Conservation (phyloP, 2,113 vertebrate species). For the Castor canadensis region DNA sequence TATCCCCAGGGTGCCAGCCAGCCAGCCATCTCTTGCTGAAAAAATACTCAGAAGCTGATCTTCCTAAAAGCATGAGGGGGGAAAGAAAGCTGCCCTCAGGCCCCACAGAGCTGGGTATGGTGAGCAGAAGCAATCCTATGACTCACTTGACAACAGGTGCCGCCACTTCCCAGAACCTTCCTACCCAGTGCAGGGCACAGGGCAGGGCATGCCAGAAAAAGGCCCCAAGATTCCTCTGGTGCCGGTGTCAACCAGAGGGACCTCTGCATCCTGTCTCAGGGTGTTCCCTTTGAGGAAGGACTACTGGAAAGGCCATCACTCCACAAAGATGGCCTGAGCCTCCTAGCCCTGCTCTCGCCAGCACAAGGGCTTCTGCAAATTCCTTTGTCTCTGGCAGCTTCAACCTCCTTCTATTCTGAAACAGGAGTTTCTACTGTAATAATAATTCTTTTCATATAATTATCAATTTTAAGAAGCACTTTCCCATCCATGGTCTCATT, state of each 20-base stretch:
- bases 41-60: neutral
- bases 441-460: neutral
- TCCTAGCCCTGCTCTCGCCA: neutral
- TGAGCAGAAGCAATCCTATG: neutral
- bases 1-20: neutral
- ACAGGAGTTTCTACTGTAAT: neutral
- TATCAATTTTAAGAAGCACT: slow-evolving; percentile 10
- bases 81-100: neutral
- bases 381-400: neutral
- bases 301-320: neutral
- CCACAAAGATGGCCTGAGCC: neutral
- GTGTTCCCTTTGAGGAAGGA: neutral
- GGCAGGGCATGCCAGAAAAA: neutral
- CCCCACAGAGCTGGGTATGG: neutral
- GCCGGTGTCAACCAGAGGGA: neutral
- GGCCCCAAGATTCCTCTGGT: neutral
- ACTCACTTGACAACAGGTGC: neutral
- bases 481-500: neutral
- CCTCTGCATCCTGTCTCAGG: neutral
- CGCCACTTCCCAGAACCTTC: neutral
- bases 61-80: slow-evolving; percentile 9
- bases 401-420: neutral
- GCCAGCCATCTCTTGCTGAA: neutral
- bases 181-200: neutral
- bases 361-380: neutral